phyloP scores from a whole-genome alignment of 2,113 vertebrate genomes.

The Nesogale talazaci region DNA sequence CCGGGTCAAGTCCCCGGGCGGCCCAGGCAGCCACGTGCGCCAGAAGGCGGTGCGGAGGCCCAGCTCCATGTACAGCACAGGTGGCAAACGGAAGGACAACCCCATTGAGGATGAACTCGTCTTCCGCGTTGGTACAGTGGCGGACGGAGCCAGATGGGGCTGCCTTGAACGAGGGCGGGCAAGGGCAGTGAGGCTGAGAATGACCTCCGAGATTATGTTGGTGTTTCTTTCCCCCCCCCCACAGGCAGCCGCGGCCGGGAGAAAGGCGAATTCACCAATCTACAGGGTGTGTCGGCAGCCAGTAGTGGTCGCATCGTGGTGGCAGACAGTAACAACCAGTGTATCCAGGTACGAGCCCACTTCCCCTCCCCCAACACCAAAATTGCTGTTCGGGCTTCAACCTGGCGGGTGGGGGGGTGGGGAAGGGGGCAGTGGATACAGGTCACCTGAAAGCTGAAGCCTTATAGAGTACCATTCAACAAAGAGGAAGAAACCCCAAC shows the following conservation, averaged over 20 bases:
- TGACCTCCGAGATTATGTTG: not conserved
- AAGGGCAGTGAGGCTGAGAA: not conserved
- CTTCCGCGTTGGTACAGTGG: constrained; percentile 93
- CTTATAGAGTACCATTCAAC: not conserved
- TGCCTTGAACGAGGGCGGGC: not conserved
- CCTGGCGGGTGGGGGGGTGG: not conserved
- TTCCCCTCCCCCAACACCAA: not conserved
- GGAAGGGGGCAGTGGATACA: not conserved
- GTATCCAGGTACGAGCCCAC: constrained; percentile 91
- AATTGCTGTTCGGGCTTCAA: not conserved
- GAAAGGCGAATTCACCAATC: constrained; percentile 97
- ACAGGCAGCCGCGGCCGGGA: constrained; percentile 94
- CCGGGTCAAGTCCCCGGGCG: constrained; percentile 95
- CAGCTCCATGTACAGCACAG: constrained; percentile 97
- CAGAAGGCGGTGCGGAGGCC: constrained; percentile 96
- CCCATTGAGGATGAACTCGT: constrained; percentile 90
- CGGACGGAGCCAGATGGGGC: fast-evolving
- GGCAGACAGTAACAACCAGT: constrained; percentile 98
- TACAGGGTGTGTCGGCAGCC: constrained; percentile 96
- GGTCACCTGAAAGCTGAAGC: constrained; percentile 21
- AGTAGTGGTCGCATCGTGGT: constrained; percentile 94
- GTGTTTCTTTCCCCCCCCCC: not conserved
- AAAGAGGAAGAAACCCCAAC: not conserved
- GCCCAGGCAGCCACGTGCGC: constrained; percentile 90
- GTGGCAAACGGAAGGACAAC: constrained; percentile 94